A percentile compares a stretch with the other conserved stretches of the same genome.
These are phyloP conservation scores for Catalaphyllia jardinei DNA, from an alignment of 64 coral and sea anemone species.

Conservation along the genomic window DNA sequence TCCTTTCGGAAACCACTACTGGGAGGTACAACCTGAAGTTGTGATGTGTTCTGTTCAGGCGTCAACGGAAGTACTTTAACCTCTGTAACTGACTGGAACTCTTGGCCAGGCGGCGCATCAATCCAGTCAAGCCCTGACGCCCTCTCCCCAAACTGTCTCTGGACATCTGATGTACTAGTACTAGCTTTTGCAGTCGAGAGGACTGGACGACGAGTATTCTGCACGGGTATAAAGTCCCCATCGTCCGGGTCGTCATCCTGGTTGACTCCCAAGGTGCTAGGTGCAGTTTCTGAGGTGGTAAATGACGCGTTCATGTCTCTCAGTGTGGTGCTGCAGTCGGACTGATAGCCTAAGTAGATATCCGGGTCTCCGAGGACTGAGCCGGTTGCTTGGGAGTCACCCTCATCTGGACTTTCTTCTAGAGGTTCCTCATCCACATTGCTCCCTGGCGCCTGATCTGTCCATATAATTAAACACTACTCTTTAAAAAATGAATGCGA, in stretches of 20 bases:
- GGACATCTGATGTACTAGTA: neutral
- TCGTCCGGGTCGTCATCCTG: neutral
- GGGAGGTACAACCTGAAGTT: neutral
- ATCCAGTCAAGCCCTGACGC: neutral
- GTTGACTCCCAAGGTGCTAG: too few relatives aligned
- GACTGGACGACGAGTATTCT: neutral
- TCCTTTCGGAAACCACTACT: neutral
- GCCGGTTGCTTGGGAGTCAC: neutral
- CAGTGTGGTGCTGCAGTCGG: neutral
- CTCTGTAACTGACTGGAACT: neutral
- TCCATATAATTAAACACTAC: neutral
- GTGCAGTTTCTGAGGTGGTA: neutral
- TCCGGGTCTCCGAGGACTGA: neutral
- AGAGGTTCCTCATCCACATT: neutral
- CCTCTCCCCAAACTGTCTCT: neutral
- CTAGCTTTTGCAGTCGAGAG: neutral
- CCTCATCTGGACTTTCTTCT: neutral
- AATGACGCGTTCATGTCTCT: neutral
- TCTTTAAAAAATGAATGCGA: neutral
- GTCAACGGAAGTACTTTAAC: neutral
- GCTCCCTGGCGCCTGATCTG: neutral
- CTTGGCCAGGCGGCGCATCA: neutral
- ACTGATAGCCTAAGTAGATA: neutral
- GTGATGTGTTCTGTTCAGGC: neutral
- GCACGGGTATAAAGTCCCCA: neutral